Conservation (phyloP, 2,888 invertebrate genomes). For the Teleogryllus oceanicus region DNA sequence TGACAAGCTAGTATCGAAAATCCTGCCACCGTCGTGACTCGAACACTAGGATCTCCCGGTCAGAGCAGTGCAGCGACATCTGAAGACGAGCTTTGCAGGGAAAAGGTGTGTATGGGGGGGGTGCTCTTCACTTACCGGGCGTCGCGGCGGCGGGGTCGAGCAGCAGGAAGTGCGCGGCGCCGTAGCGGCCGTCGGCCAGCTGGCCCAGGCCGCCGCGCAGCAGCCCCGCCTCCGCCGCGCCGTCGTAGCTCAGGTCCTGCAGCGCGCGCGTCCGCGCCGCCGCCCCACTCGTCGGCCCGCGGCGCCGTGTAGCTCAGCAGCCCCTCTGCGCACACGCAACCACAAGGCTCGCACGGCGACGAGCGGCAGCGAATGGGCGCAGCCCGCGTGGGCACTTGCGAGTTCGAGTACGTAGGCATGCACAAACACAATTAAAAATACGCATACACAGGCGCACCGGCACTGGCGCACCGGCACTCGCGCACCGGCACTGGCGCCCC, state of each 20-base stretch:
- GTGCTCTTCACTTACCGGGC: constrained; percentile 4
- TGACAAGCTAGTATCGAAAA: too few relatives aligned
- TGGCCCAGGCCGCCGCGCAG: constrained; percentile 75
- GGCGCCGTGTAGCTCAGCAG: constrained; percentile 65
- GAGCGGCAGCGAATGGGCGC: too few relatives aligned
- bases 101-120: not conserved
- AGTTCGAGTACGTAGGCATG: too few relatives aligned
- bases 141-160: constrained; percentile 45
- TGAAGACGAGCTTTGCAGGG: not conserved
- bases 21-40: too few relatives aligned
- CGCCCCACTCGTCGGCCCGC: constrained; percentile 60
- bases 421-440: too few relatives aligned
- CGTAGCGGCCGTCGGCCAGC: constrained; percentile 70
- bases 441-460: too few relatives aligned
- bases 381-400: too few relatives aligned
- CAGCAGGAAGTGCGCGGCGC: constrained; percentile 63
- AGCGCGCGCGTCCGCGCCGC: constrained; percentile 52
- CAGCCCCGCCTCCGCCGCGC: constrained; percentile 54
- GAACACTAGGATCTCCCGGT: too few relatives aligned
- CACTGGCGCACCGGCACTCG: too few relatives aligned
- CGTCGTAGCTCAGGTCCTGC: constrained; percentile 79
- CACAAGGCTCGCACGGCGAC: too few relatives aligned
- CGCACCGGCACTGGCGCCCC: too few relatives aligned
- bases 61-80: too few relatives aligned
- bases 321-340: constrained; percentile 54